Conservation (phyloP, 53 echinoderm and acorn worm species). For the Hippasteria phrygiana region DNA sequence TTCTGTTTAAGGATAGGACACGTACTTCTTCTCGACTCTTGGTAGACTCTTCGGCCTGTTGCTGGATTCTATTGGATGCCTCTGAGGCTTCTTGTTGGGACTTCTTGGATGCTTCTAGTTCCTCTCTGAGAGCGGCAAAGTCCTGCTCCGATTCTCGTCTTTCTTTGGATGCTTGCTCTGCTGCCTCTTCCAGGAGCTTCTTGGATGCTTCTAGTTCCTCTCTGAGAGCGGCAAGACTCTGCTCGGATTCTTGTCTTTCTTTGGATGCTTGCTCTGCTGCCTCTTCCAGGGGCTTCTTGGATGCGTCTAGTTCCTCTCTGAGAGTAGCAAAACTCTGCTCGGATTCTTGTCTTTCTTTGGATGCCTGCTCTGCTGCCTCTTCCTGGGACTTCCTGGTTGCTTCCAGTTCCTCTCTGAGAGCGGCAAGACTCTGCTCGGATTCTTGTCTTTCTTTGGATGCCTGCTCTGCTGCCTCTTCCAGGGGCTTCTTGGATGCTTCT, state of each 20-base stretch:
- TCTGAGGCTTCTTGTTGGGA: conserved; percentile 9
- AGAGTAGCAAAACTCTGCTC: not conserved
- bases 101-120: conserved; percentile 55
- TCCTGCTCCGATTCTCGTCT: not conserved
- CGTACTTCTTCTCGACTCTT: conserved; percentile 38
- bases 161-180: too few relatives aligned
- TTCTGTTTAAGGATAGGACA: not conserved
- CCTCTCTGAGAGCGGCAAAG: not conserved
- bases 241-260: not conserved
- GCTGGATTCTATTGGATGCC: not conserved
- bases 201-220: conserved; percentile 40
- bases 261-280: not conserved
- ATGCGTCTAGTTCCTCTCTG: conserved; percentile 61
- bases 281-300: conserved; percentile 15
- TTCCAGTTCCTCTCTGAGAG: conserved; percentile 42
- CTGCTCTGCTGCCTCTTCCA: not conserved
- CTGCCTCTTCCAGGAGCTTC: conserved; percentile 20
- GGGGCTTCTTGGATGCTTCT: conserved; percentile 17
- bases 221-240: not conserved
- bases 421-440: not conserved
- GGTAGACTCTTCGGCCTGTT: not conserved
- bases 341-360: conserved; percentile 6
- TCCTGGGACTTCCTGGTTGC: conserved; percentile 12
- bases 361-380: not conserved
- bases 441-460: not conserved